Evolutionary conservation across 2,888 invertebrate genomes (phyloP), one percentile per base, ranked within the genome.

Genomic region (Anagyrus pseudococci): DNA sequence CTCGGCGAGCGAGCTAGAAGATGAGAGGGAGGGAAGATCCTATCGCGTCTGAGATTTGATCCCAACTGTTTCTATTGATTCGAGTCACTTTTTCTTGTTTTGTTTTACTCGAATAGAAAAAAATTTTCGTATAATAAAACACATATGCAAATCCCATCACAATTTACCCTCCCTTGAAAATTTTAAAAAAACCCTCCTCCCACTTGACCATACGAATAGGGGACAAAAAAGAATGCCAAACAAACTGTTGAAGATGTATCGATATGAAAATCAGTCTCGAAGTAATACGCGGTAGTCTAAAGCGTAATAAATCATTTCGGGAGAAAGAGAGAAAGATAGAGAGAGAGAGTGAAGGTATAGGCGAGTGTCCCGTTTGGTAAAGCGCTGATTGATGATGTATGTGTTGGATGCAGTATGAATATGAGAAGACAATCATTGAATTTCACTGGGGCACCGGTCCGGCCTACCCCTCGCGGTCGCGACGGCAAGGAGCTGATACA

Each of bases 401-500:
- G 43, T 53, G 40, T 17, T 71, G 70, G 73, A 68, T 71, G 72
- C 78, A 80, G 79, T 78, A 77, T 76, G 77, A 78, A 74, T 77
- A 73, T 75, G 73, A 75, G 75, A 72, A 74, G 78, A 66, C 75
- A 79, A 74, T 76, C 80, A 69, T 77, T 79, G 77, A 78, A 77
- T 79, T 75, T 75, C 69, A 70, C 75, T 58, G 62, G 55, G 47
- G 43, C 52, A 44, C n/a, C 57, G 13, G 4, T 29, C 19, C 56
- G 60, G 43, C 26, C 64, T 37, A 43, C 81, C 72, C 78, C 81
- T 82, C 85, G 88, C 81, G 84, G 86, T 76, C 86, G 88, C 79
- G 89, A 89, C 80, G 85, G 86, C 78, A 88, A 88, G 84, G 90
- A 89, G 84, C 86, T 90, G 81, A 86, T 91, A 82, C 90, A 90